A percentile compares a stretch with the other conserved stretches of the same genome.
phyloP scores from a whole-genome alignment of 2,797 vertebrate species.

The Lerista edwardsae region DNA sequence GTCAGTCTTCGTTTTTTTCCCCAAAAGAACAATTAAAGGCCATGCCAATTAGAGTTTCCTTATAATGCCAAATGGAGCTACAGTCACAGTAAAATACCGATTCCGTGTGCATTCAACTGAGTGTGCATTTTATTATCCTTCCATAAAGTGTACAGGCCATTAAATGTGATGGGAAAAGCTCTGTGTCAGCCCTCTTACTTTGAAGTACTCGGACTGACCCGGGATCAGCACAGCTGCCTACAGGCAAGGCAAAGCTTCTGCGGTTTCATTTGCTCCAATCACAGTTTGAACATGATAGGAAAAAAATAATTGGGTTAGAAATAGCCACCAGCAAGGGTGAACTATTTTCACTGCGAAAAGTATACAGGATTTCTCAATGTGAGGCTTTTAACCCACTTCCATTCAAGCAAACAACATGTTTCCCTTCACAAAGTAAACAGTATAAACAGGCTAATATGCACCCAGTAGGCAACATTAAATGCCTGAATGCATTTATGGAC shows the following conservation, averaged over 20 bases:
- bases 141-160: conserved; percentile 27
- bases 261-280: conserved; percentile 50
- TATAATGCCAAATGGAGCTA: conserved; percentile 37
- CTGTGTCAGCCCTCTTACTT: conserved; percentile 40
- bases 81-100: conserved; percentile 14
- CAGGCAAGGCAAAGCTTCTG: neutral
- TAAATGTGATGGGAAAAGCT: conserved; percentile 26
- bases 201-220: conserved; percentile 28
- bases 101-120: conserved; percentile 12
- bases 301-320: conserved; percentile 53
- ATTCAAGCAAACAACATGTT: neutral
- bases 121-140: conserved; percentile 29
- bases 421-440: neutral
- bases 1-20: neutral
- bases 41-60: conserved; percentile 2
- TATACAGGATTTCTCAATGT: neutral
- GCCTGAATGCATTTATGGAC: neutral
- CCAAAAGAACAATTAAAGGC: conserved; percentile 35
- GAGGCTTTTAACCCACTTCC: conserved; percentile 8
- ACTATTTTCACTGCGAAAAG: conserved; percentile 29
- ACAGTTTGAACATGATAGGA: conserved; percentile 44
- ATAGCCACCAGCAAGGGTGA: conserved; percentile 31
- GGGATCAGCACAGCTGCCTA: conserved; percentile 50
- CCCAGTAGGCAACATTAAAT: conserved; percentile 15
- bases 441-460: conserved; percentile 15